phyloP scores from a whole-genome alignment of 1,140 invertebrate species.

The Bombus terrestris region DNA sequence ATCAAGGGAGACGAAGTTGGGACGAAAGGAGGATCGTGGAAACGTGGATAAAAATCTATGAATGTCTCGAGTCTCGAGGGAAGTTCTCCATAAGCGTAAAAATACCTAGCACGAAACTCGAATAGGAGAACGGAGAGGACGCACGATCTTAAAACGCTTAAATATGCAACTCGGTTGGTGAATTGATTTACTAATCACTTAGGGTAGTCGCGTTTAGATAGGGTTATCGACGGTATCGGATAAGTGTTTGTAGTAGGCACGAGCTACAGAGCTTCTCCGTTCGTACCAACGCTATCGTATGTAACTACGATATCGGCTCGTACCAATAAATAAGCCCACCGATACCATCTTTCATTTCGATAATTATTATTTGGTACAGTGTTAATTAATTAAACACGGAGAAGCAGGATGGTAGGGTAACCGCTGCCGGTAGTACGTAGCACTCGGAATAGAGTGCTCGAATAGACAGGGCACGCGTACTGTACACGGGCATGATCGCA shows the following conservation, averaged over 20 bases:
- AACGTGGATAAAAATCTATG: constrained; percentile 31
- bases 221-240: constrained; percentile 55
- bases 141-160: constrained; percentile 57
- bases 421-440: neutral
- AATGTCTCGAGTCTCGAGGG: constrained; percentile 16
- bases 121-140: too few species aligned
- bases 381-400: constrained; percentile 73
- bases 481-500: constrained; percentile 65
- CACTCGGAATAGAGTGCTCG: constrained; percentile 32
- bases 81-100: neutral
- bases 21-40: neutral
- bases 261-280: neutral
- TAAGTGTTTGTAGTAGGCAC: neutral
- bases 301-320: constrained; percentile 65
- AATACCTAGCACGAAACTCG: neutral
- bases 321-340: constrained; percentile 75
- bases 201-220: constrained; percentile 70
- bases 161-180: constrained; percentile 43
- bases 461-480: constrained; percentile 43
- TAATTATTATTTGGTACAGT: constrained; percentile 79
- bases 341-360: constrained; percentile 80
- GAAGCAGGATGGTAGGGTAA: neutral
- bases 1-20: constrained; percentile 3
- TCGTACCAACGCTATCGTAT: constrained; percentile 18
- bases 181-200: constrained; percentile 79